Conservation (phyloP, 2,113 vertebrate genomes). For the Amphilophus citrinellus region DNA sequence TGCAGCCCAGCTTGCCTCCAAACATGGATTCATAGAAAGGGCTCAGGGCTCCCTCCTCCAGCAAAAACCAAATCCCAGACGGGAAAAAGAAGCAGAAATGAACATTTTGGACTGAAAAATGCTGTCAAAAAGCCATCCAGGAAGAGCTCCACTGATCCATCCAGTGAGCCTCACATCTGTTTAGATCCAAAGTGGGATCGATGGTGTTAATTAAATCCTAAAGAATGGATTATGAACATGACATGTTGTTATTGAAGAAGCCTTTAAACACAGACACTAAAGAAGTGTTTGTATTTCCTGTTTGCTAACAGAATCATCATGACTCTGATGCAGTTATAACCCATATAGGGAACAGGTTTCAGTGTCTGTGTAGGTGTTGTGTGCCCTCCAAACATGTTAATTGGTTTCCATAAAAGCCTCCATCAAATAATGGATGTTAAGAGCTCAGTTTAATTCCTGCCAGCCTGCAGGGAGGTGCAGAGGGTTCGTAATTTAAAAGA, state of each 20-base stretch:
- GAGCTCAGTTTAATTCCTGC: not conserved
- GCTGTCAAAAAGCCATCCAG: not conserved
- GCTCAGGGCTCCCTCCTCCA: too few species aligned
- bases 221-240: not conserved
- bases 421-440: not conserved
- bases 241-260: not conserved
- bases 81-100: too few species aligned
- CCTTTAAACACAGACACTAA: not conserved
- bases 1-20: too few species aligned
- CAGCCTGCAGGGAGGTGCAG: not conserved
- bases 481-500: not conserved
- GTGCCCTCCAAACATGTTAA: not conserved
- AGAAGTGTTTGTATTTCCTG: conserved; percentile 25
- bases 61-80: too few species aligned
- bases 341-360: not conserved
- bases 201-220: not conserved
- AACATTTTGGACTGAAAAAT: too few species aligned
- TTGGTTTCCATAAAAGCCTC: conserved; percentile 21
- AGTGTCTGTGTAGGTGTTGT: not conserved
- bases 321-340: not conserved
- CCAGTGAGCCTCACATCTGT: not conserved
- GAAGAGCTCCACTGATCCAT: too few species aligned
- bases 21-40: too few species aligned
- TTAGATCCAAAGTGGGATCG: conserved; percentile 14
- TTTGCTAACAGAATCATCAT: not conserved